Evolutionary conservation across 2,113 vertebrate species (phyloP), one percentile per base, ranked within the genome.

Genomic region (Siniperca chuatsi): DNA sequence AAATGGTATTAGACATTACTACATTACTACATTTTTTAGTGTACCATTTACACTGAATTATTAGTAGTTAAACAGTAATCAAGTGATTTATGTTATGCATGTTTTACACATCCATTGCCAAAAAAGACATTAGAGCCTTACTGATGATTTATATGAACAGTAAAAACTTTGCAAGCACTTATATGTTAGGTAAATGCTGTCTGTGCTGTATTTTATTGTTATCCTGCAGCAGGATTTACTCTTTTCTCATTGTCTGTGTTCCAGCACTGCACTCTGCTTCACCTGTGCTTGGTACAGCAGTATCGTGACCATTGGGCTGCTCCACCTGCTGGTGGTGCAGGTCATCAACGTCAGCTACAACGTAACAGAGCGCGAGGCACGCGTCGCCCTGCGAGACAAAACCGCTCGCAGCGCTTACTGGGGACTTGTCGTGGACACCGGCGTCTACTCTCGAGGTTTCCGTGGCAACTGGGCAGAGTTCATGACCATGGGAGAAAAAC

Each of bases 261-360:
- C 12, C 94, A 99, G 98, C 90, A 92, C 96, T 4, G 97, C 98
- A 1, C 95, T 99, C 77, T 96, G 96, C 61, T 99, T 98, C 96
- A 99, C 98, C 92, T 99, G 98, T 65, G 97, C 96, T 35, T 99
- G 98, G 98, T 99, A 99, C 95, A 96, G 97, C 90, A 95, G 96
- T 72, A 96, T 99, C n/a, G 95, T 99, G 92, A 97, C 98, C 0
- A 96, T 91, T 0, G 97, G 97, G 23, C 94, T 99, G 93, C 96
- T 97, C 79, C 98, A 99, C 93, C 95, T 99, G 90, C 96, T 99
- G 85, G 52, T 97, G 23, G 94, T 97, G 75, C 98, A 99, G 95
- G 85, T 98, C 64, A 93, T 98, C 81, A 99, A 99, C 90, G 94
- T 99, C 95, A 99, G 98, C 95, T 96, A 96, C 94, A 99, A 99